Percentiles rank a stretch among this genome's conserved stretches.
Evolutionary conservation across 2,113 vertebrate species (phyloP).

Genomic region (Pandion haliaetus): DNA sequence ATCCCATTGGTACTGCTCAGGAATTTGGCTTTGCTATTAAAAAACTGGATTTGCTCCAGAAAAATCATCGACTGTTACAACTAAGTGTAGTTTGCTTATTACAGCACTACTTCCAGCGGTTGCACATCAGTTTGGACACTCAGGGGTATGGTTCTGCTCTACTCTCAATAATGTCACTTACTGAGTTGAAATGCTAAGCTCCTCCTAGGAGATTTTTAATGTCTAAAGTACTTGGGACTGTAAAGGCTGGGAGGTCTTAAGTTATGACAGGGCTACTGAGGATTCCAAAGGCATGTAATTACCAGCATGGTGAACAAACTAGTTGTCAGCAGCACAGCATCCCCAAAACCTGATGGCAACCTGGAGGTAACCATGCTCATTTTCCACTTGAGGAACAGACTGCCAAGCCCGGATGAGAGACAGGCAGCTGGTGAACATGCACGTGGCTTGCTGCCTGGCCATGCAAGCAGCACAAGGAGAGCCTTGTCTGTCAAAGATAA

Average conservation of each 20-base stretch:
- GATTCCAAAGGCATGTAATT: fast-evolving
- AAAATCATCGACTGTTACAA: fast-evolving
- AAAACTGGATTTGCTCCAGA: background rate
- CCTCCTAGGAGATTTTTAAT: background rate
- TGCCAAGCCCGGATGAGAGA: background rate
- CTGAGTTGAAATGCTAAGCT: background rate
- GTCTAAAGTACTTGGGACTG: background rate
- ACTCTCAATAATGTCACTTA: background rate
- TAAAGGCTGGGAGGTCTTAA: background rate
- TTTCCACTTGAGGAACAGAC: background rate
- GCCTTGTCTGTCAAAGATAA: fast-evolving
- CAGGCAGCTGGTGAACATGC: fast-evolving
- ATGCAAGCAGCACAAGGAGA: background rate
- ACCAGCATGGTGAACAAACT: background rate
- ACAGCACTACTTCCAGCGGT: background rate
- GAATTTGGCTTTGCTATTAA: background rate
- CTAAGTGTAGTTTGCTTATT: background rate
- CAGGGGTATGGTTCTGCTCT: fast-evolving
- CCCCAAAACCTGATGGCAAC: background rate
- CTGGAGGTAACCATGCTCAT: background rate
- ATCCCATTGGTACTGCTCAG: background rate
- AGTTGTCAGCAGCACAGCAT: background rate
- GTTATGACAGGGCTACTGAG: background rate
- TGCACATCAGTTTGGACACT: too few relatives aligned
- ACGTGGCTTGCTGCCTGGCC: fast-evolving